Conservation (phyloP, 2,113 vertebrate genomes). For the Xerus inauris region DNA sequence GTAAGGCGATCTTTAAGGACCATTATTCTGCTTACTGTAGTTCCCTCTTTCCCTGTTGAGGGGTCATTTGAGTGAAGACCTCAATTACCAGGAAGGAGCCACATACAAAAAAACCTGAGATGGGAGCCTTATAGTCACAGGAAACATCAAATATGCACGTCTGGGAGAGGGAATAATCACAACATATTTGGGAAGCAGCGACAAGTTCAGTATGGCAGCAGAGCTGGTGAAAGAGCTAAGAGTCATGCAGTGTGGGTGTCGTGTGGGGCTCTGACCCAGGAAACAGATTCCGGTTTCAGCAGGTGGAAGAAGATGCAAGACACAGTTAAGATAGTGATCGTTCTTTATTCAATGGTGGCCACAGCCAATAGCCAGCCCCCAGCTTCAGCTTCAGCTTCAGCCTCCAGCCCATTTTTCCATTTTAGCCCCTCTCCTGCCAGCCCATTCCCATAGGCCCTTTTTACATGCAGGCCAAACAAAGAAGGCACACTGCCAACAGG, state of each 20-base stretch:
- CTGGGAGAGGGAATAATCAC: not conserved
- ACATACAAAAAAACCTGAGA: not conserved
- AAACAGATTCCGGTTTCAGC: too few relatives aligned
- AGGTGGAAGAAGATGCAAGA: too few relatives aligned
- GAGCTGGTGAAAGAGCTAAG: not conserved
- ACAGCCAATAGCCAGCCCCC: too few relatives aligned
- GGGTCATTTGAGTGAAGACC: not conserved
- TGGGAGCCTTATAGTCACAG: not conserved
- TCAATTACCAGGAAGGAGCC: not conserved
- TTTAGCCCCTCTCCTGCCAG: too few relatives aligned
- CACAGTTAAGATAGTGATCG: too few relatives aligned
- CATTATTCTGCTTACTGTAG: not conserved
- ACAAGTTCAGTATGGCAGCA: not conserved
- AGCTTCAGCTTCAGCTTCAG: too few relatives aligned
- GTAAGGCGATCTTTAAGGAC: not conserved
- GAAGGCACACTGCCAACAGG: too few relatives aligned
- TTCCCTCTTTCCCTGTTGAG: not conserved
- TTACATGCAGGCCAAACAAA: too few relatives aligned
- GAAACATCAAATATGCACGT: not conserved
- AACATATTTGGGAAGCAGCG: not conserved
- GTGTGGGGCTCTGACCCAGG: too few relatives aligned
- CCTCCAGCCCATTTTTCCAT: too few relatives aligned
- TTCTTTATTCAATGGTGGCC: too few relatives aligned
- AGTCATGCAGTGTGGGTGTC: not conserved
- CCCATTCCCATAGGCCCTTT: too few relatives aligned